Conservation (phyloP, 2,113 vertebrate genomes). For the Carassius gibelio region DNA sequence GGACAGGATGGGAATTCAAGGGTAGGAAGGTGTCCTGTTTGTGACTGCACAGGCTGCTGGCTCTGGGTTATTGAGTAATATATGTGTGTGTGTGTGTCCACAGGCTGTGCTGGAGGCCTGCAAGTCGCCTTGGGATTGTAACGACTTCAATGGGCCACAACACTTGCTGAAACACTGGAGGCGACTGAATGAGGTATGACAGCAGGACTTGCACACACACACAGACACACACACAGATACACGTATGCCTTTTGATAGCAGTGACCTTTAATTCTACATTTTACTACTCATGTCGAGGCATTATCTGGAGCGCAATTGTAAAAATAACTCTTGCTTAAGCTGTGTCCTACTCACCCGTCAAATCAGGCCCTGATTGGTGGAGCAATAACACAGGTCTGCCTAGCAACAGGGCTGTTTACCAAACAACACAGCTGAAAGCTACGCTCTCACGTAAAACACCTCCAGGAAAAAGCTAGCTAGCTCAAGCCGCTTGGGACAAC, state of each 20-base stretch:
- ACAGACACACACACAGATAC: background rate
- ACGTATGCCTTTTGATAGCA: background rate
- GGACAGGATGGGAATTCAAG: constrained; percentile 10
- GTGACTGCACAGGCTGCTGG: background rate
- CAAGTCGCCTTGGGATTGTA: constrained; percentile 40
- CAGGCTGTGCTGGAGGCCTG: constrained; percentile 40
- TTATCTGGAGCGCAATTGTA: constrained; percentile 40
- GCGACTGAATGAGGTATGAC: constrained; percentile 52
- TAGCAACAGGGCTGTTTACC: constrained; percentile 55
- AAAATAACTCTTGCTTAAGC: constrained; percentile 36
- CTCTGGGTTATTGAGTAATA: constrained; percentile 9
- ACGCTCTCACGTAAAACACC: constrained; percentile 50
- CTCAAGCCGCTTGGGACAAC: constrained; percentile 5
- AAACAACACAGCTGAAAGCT: constrained; percentile 42
- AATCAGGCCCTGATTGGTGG: constrained; percentile 47
- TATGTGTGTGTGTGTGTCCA: constrained; percentile 31
- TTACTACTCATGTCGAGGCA: background rate
- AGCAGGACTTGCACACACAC: constrained; percentile 17
- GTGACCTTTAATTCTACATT: constrained; percentile 21
- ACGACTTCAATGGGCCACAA: constrained; percentile 52
- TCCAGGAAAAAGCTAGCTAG: constrained; percentile 48
- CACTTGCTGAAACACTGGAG: constrained; percentile 50
- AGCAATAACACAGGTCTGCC: constrained; percentile 48
- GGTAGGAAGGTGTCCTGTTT: background rate
- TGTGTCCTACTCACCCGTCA: constrained; percentile 40